Percentiles rank a stretch among this genome's conserved stretches.
Evolutionary conservation across 2,888 invertebrate species (phyloP).

Genomic region (Drosophila borborema): DNA sequence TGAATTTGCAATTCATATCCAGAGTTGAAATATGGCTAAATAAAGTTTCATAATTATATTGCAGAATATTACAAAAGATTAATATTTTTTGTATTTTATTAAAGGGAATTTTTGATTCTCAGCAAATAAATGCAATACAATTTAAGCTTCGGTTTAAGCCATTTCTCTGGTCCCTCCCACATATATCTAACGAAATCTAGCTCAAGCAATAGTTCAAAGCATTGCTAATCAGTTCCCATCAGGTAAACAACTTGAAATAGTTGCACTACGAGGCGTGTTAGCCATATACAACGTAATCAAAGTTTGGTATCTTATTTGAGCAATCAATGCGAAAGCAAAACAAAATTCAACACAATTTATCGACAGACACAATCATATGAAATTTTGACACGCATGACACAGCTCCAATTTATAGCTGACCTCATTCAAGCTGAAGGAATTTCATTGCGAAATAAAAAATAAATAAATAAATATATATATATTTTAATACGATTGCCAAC

Average conservation of each 20-base stretch:
- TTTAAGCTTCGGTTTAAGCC: not conserved
- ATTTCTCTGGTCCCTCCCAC: not conserved
- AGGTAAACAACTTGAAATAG: not conserved
- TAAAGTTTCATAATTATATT: not conserved
- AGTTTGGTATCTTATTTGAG: slow-evolving; percentile 1
- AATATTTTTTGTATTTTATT: too few relatives aligned
- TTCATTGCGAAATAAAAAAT: not conserved
- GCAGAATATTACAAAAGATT: too few relatives aligned
- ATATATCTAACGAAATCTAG: not conserved
- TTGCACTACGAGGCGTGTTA: not conserved
- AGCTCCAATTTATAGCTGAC: not conserved
- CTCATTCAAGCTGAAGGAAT: slow-evolving; percentile 7
- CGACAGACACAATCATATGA: slow-evolving; percentile 1
- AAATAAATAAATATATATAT: not conserved
- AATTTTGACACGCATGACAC: slow-evolving; percentile 2
- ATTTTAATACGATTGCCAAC: slow-evolving; percentile 12
- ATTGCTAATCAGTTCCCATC: not conserved
- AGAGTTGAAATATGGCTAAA: not conserved
- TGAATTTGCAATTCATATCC: too few relatives aligned
- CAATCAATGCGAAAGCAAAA: not conserved
- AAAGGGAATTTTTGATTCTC: too few relatives aligned
- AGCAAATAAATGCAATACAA: too few relatives aligned
- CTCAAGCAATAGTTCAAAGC: not conserved
- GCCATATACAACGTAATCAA: not conserved
- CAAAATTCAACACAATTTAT: slow-evolving; percentile 5